phyloP scores from a whole-genome alignment of 2,797 vertebrate species.

The Danio aesculapii region DNA sequence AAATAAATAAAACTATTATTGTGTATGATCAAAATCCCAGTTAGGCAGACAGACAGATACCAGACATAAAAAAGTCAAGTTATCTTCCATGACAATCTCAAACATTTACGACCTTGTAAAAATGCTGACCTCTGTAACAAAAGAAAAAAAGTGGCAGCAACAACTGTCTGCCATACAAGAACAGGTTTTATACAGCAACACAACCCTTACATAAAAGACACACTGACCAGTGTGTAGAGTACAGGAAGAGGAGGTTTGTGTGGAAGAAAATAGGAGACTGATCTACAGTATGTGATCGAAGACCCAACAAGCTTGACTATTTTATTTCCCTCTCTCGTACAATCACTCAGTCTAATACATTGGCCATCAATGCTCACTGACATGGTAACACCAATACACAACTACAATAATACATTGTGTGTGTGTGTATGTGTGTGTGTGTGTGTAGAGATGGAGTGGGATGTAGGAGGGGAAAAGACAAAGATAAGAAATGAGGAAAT shows the following conservation, averaged over 20 bases:
- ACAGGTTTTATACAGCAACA: neutral
- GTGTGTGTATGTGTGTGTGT: conserved; percentile 60
- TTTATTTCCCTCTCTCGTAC: conserved; percentile 43
- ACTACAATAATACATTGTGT: conserved; percentile 63
- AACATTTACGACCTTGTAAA: conserved; percentile 39
- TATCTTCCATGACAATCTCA: conserved; percentile 38
- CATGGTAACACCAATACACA: conserved; percentile 65
- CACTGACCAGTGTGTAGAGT: neutral
- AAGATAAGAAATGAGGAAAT: conserved; percentile 44
- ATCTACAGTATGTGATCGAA: neutral
- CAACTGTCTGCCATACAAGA: neutral
- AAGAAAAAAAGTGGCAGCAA: neutral
- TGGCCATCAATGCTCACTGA: conserved; percentile 63
- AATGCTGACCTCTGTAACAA: neutral
- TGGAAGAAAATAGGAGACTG: conserved; percentile 7
- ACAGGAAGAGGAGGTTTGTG: neutral
- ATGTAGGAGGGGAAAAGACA: conserved; percentile 17
- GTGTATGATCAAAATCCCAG: too few relatives aligned
- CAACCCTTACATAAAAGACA: neutral
- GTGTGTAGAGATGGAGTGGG: conserved; percentile 32
- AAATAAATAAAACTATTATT: too few relatives aligned
- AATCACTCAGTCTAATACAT: conserved; percentile 68
- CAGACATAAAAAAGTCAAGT: neutral
- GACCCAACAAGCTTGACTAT: conserved; percentile 10
- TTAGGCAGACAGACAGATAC: neutral